Base-by-base conservation (phyloP, 1,140 invertebrate species). In the Bombus turneri region DNA sequence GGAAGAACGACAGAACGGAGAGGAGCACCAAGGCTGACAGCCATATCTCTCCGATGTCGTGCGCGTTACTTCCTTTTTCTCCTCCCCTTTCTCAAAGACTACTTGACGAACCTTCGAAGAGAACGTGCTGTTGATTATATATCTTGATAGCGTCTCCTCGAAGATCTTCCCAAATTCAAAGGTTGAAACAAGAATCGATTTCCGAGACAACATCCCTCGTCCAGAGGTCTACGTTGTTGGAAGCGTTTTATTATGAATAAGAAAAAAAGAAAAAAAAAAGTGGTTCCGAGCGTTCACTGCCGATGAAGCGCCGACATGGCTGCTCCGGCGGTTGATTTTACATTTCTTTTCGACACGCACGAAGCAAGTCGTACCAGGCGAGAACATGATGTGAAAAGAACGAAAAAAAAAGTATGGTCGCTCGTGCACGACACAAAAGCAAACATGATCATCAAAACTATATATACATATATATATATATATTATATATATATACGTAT, bases 241-340 rank as follows among this genome's bases (percentile, higher is more conserved):
- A 80, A 75, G 64, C 31, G 85, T 86, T 88, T 86, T 59, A 81
- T 75, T 78, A 68, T 64, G 43, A 88, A 68, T 25, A 79, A 80
- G 78, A n/a, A 64, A 82, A 37, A 83, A 43, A 59, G 25, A n/a
- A 64, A 74, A 86, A n/a, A 87, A 87, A 79, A 83, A 39, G 74
- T 78, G 86, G 57, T 83, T 81, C 75, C 73, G 85, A 87, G 88
- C 86, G 88, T 90, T 87, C 86, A 90, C 88, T 90, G 86, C 86
- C 89, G 89, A 88, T 75, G 76, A 89, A 83, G 79, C 80, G 79
- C 66, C 88, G 79, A 83, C 71, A 79, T n/a, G 74, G 69, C 73
- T 88, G 83, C 83, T 83, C 62, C 77, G 87, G 88, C 85, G 66
- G 71, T 83, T 86, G 76, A 78, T 71, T 89, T 79, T 74, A 77